Base-by-base conservation (phyloP, 2,113 vertebrate species). In the Oncorhynchus mykiss region DNA sequence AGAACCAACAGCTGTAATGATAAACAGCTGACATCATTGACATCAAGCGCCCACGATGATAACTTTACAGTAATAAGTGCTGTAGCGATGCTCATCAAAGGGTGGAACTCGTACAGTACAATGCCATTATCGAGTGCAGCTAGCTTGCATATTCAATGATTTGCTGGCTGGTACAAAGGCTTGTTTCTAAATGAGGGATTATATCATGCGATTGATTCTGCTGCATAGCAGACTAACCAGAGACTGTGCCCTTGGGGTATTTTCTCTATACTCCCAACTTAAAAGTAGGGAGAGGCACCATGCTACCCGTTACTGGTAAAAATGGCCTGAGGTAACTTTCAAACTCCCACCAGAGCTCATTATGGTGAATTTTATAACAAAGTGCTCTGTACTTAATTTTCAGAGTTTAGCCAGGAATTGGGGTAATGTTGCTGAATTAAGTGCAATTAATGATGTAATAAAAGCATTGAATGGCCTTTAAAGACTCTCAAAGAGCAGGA, bases 261-360 rank as follows among this genome's bases (percentile, higher is more conserved):
- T 93, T 94, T 75, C 92, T 91, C 84, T 89, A 90, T 91, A 89
- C 91, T 86, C 82, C 91, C 3, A 31, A 72, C 6, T 39, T 11
- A 72, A 39, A 94, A 89, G 90, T 91, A 92, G 80, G 76, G 86
- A 91, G 89, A 93, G 93, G 91, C 93, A 93, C 92, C 92, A 93
- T 88, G 92, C 89, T 88, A 89, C 88, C 90, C 92, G 88, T 71
- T 81, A 78, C 88, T 93, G 92, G 93, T 89, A 86, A 90, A 84
- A 95, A 95, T 92, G 92, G 94, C 95, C 95, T 80, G 89, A 93
- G 94, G 96, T 96, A 91, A 95, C 39, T 96, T 95, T 95, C 90
- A 92, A 93, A 95, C 90, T 95, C 95, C 95, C 96, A 94, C 94
- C 92, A 96, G 95, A 95, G 92, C 94, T 96, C 95, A 97, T 98